Base-by-base conservation (phyloP, 2,888 invertebrate species). In the Heteromurus nitidus region DNA sequence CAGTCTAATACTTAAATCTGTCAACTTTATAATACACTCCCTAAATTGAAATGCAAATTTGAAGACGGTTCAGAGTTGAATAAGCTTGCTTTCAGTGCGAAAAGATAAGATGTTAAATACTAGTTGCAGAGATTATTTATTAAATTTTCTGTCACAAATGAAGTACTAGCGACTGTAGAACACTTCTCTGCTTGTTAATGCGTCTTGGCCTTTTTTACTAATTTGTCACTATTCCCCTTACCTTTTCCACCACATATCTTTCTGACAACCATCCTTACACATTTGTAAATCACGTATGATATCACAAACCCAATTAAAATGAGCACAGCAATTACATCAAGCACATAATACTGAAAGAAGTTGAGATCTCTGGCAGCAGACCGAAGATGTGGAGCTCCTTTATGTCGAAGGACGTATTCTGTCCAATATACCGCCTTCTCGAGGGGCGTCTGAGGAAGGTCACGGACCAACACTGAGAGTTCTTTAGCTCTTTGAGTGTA, bases 381-480 rank as follows among this genome's bases (percentile, higher is more conserved):
- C 3, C 79, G 68, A 2, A 84, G 53, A 62, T 84, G 84, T 20
- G 44, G 30, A 9, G 88, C 85, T 18, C 88, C 88, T 65, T 86
- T 85, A 69, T 88, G 87, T 31, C 86, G 77, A 11, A 88, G 62
- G 16, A 88, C 87, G 64, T 88, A 88, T 55, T 77, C 77, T 28
- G 77, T 69, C 67, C 68, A 76, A 24, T 58, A 76, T 1, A 76
- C 58, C 0, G 77, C 77, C 50, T 68, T 77, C 24, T 77, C 69
- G 18, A 77, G 18, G 2, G 77, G 77, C 2, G 69, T 77, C 20
- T 69, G 22, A 1, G 77, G 77, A 3, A 77, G 28, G 30, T 77
- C 77, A 20, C 68, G 42, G 16, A 77, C 77, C 1, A 77, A 3
- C 18, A 1, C 28, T 1, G 77, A 77, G 2, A 77, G 60, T 50